Conservation (phyloP, 2,888 invertebrate species). For the Pterostichus madidus region DNA sequence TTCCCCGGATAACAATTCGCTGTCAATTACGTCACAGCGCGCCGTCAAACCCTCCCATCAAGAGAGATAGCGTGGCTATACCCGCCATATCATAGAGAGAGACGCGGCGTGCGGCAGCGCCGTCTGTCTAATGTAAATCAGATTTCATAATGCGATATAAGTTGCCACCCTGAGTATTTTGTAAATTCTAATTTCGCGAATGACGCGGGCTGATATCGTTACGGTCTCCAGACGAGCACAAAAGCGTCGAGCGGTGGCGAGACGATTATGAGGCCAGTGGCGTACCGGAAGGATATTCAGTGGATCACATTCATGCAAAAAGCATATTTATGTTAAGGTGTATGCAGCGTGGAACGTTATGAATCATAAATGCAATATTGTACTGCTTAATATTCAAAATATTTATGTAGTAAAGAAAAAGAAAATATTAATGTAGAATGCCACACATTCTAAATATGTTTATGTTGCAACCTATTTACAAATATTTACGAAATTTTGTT, state of each 20-base stretch:
- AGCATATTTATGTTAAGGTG: conserved; percentile 36
- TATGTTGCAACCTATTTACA: too few relatives aligned
- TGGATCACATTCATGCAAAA: neutral
- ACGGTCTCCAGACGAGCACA: conserved; percentile 17
- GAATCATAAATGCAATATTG: neutral
- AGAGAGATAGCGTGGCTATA: neutral
- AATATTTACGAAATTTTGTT: too few relatives aligned
- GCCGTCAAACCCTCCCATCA: neutral
- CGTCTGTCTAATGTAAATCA: conserved; percentile 61
- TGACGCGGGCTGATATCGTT: conserved; percentile 58
- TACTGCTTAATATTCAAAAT: too few relatives aligned
- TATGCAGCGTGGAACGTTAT: too few relatives aligned
- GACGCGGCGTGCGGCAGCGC: conserved; percentile 25
- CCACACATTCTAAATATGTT: too few relatives aligned
- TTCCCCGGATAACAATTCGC: conserved; percentile 50
- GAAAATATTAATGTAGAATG: too few relatives aligned
- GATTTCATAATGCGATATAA: conserved; percentile 65
- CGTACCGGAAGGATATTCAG: neutral
- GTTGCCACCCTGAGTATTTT: conserved; percentile 64
- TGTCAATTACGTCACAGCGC: conserved; percentile 53
- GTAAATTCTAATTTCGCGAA: conserved; percentile 66
- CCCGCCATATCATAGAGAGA: conserved; percentile 10
- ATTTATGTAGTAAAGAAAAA: too few relatives aligned
- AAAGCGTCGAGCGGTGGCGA: conserved; percentile 2
- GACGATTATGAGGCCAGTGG: conserved; percentile 43